These are phyloP conservation scores for Drosophila bunnanda DNA, from an alignment of 2,888 invertebrate species.

Conservation along the genomic window DNA sequence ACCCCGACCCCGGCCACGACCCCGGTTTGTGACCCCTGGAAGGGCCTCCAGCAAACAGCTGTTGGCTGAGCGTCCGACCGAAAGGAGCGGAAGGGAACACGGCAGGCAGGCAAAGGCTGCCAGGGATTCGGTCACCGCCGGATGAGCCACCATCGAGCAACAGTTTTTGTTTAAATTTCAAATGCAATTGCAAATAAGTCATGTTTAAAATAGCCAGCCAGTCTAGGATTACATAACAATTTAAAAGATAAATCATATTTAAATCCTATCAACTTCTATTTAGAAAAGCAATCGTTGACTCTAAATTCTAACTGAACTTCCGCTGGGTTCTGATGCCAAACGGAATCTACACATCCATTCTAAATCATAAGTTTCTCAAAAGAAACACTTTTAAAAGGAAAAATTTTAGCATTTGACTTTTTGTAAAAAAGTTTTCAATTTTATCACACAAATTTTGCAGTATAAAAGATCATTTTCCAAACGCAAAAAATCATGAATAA, in stretches of 20 bases:
- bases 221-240: too few species aligned
- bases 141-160: conserved; percentile 49
- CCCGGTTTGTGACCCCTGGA: conserved; percentile 7
- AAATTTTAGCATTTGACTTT: background rate
- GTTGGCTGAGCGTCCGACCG: conserved; percentile 38
- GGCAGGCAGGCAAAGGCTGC: conserved; percentile 46
- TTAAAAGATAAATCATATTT: too few species aligned
- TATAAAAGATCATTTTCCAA: background rate
- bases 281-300: background rate
- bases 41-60: conserved; percentile 62
- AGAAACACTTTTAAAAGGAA: background rate
- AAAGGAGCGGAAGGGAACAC: conserved; percentile 3
- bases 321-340: background rate
- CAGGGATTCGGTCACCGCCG: conserved; percentile 49
- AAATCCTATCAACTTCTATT: background rate
- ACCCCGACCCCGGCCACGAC: background rate
- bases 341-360: background rate
- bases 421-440: background rate
- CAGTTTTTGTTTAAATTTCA: conserved; percentile 49
- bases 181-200: background rate
- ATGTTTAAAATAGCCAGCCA: too few species aligned
- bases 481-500: background rate
- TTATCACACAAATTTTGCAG: background rate
- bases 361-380: background rate
- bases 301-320: background rate